Base-by-base conservation (phyloP, 35 echinoderm and acorn worm genomes). In the Ptychodera flava region DNA sequence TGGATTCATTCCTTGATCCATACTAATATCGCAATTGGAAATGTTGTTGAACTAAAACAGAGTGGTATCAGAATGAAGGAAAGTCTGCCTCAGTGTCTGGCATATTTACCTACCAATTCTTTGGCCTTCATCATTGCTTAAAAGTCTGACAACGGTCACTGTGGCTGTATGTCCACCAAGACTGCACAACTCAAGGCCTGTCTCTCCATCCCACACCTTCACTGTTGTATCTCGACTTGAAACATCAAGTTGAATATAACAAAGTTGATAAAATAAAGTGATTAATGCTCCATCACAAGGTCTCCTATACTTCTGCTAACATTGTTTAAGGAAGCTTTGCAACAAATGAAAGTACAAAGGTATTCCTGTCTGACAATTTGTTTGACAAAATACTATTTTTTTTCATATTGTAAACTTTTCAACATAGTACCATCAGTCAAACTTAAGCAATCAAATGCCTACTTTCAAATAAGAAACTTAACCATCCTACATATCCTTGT, bases 191-290 rank as follows among this genome's bases (percentile, higher is more conserved):
- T 98, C 92, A 28, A 36, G 35, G 31, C 88, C 93, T 16, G 78
- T 88, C 2, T 81, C 64, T 28, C 77, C 32, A 84, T 92, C 85
- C 95, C 95, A 98, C 30, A 91, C 82, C 36, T 94, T 94, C 35
- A 98, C 93, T 37, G 87, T 94, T 52, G 95, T 98, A 86, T 98
- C 95, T 79, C 92, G 92, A 36, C 95, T 94, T 86, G 27, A 84
- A 84, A 90, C 78, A 81, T 80, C 36, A 80, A 81, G 83, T 28
- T 1, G 16, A 85, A 87, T 10, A 64, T 30, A 16, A 0, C 27
- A 16, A 89, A 77, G 14, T 31, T n/a, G n/a, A 84, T 31, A 31
- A 88, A 83, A 22, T 82, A 28, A 29, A 31, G 22, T n/a, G 0
- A 81, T 32, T n/a, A 81, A 81, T 31, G 16, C 22, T 14, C 29